Base-by-base conservation (phyloP, 2,888 invertebrate species). In the Hypomecis punctinalis region DNA sequence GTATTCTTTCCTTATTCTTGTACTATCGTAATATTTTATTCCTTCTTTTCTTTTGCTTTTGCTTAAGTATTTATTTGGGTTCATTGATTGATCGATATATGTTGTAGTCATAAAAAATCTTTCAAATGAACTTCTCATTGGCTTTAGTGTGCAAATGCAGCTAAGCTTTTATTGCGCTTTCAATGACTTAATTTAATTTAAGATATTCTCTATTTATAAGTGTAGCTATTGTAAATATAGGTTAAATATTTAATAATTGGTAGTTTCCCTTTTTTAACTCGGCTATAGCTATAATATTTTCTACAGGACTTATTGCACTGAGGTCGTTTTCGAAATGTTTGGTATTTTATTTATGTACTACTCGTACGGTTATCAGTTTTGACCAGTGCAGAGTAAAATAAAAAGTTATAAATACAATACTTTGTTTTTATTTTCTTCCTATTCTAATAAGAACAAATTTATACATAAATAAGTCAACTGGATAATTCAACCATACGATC, bases 221-320 rank as follows among this genome's bases (percentile, higher is more conserved):
- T 81, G 77, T 77, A 84, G 82, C 78, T 86, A 81, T 82, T 90
- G 93, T 92, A 92, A 89, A 92, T 92, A 93, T 91, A 70, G 89
- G 74, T 76, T 80, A 89, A 91, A 78, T 92, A 92, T 91, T 93
- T 91, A 91, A 91, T 56, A 88, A 86, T 87, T 86, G 84, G 84
- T 87, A 90, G 83, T 87, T 84, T 83, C 85, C 84, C 82, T 87
- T 86, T 85, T 87, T 81, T 80, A 71, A 77, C 75, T 81, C 68
- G 78, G 78, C 79, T 77, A 79, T 75, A 75, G 73, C 47, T 67
- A 74, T 78, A 48, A 72, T 77, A 73, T 78, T 74, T 82, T 72
- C 76, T 76, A 81, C 75, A 73, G 79, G 74, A 80, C 71, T 75
- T 68, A 69, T 71, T 72, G 82, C 79, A 82, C 79, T 81, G 79